These are phyloP conservation scores for Ophion ellenae DNA, from an alignment of 2,888 invertebrate genomes.

Conservation along the genomic window DNA sequence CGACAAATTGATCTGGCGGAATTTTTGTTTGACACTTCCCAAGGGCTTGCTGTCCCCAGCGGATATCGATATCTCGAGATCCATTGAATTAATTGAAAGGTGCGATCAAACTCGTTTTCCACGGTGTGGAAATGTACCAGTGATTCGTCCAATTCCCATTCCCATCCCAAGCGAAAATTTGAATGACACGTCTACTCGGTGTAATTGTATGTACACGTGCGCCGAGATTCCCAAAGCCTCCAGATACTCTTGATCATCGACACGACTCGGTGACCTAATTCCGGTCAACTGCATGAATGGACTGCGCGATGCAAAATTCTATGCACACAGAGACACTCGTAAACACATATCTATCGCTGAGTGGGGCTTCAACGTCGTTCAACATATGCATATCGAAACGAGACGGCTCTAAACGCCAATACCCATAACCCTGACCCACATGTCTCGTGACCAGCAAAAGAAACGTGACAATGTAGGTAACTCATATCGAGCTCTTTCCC, in stretches of 20 bases:
- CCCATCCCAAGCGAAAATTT: too few relatives aligned
- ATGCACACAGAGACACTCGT: background rate
- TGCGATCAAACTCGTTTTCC: background rate
- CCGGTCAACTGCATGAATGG: conserved; percentile 43
- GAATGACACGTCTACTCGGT: background rate
- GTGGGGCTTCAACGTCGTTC: too few relatives aligned
- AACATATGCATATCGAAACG: conserved; percentile 1
- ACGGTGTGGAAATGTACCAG: background rate
- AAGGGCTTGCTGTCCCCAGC: too few relatives aligned
- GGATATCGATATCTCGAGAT: too few relatives aligned
- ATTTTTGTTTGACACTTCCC: too few relatives aligned
- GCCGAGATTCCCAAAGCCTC: conserved; percentile 17
- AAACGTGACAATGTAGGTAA: background rate
- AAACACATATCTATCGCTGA: too few relatives aligned
- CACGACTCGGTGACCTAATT: conserved; percentile 51
- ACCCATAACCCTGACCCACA: conserved; percentile 66
- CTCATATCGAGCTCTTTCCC: conserved; percentile 5
- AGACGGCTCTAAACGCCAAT: conserved; percentile 46
- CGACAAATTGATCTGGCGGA: too few relatives aligned
- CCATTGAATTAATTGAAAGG: background rate
- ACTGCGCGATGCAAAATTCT: background rate
- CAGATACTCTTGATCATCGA: conserved; percentile 43
- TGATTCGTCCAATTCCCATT: background rate
- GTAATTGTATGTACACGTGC: background rate
- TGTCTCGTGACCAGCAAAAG: conserved; percentile 22